Evolutionary conservation across 2,113 vertebrate species (phyloP).

Genomic region (Mobula birostris): DNA sequence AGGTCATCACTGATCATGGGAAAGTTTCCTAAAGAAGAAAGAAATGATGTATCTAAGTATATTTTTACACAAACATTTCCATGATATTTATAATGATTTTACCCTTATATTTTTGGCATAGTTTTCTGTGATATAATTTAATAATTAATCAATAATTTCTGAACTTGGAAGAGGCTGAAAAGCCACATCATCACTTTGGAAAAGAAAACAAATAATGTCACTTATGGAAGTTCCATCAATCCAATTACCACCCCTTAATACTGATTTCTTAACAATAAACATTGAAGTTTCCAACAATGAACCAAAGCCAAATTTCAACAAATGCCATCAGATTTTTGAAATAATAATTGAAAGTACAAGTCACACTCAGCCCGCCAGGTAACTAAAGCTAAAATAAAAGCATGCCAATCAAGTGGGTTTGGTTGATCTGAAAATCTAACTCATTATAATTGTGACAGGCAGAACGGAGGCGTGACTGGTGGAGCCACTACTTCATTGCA

Average conservation of each 20-base stretch:
- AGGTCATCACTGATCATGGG: constrained; percentile 94
- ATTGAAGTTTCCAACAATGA: background rate
- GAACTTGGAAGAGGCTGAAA: background rate
- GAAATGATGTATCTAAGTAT: background rate
- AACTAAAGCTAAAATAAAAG: no score
- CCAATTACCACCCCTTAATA: background rate
- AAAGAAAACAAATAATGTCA: background rate
- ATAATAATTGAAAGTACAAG: no score
- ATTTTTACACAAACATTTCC: background rate
- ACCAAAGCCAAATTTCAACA: background rate
- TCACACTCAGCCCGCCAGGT: no score
- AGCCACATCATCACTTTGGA: background rate
- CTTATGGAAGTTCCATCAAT: background rate
- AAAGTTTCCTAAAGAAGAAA: constrained; percentile 73
- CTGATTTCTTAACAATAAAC: background rate
- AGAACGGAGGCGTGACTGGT: no score
- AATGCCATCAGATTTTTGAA: no score
- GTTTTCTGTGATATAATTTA: background rate
- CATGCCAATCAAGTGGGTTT: no score
- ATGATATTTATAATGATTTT: background rate
- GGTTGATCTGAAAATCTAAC: no score
- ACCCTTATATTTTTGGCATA: constrained; percentile 29
- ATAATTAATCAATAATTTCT: background rate
- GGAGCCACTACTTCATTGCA: no score
- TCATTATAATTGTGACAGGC: no score